phyloP scores from a whole-genome alignment of 2,888 invertebrate genomes.

The Phyto melanocephala region DNA sequence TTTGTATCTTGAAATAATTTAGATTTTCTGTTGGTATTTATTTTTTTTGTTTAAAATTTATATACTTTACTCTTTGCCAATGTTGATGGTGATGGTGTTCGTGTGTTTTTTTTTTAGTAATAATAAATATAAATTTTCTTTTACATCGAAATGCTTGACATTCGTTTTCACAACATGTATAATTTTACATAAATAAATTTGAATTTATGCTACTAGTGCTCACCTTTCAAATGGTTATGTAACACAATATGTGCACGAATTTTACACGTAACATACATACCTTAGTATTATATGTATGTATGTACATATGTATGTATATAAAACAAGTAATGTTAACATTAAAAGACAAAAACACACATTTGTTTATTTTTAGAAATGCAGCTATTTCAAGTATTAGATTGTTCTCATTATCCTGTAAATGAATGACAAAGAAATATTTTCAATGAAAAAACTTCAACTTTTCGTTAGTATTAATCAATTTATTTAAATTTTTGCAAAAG shows the following conservation, averaged over 20 bases:
- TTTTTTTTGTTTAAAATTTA: too few species aligned
- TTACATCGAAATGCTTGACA: constrained; percentile 12
- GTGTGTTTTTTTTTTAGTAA: background rate
- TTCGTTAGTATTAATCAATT: too few species aligned
- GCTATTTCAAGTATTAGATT: too few species aligned
- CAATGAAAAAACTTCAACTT: too few species aligned
- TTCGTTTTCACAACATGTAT: constrained; percentile 16
- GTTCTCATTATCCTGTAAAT: too few species aligned
- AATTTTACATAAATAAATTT: constrained; percentile 21
- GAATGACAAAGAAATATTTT: too few species aligned
- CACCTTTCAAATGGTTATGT: constrained; percentile 17
- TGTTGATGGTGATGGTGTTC: background rate
- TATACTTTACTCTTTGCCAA: background rate
- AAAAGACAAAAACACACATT: background rate
- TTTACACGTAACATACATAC: background rate
- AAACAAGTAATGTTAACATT: too few species aligned
- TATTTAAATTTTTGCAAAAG: too few species aligned
- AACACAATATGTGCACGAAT: constrained; percentile 31
- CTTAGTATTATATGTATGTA: background rate
- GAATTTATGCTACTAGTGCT: constrained; percentile 19
- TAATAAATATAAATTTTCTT: constrained; percentile 28
- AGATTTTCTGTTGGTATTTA: background rate
- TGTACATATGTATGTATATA: background rate
- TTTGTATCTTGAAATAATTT: constrained; percentile 9
- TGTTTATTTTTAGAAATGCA: background rate